Evolutionary conservation across 2,797 vertebrate genomes (phyloP).

Genomic region (Dendrocincla tyrannina): DNA sequence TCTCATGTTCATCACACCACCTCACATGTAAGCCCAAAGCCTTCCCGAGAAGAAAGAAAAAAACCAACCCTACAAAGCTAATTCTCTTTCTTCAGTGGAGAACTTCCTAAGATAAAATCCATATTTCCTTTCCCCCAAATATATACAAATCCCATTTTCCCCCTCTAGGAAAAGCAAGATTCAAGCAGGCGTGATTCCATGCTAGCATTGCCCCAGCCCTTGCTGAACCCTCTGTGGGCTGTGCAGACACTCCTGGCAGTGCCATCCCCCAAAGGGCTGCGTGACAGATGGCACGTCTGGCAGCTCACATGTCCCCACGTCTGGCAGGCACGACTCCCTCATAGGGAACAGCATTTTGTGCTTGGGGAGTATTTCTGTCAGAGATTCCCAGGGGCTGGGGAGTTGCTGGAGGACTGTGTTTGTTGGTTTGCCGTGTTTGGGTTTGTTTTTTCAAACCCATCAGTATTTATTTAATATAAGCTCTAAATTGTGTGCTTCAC

Average conservation of each 20-base stretch:
- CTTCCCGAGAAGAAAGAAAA: neutral
- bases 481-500: neutral
- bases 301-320: neutral
- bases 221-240: neutral
- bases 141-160: neutral
- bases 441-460: neutral
- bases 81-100: neutral
- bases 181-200: neutral
- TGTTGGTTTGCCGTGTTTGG: too few relatives aligned
- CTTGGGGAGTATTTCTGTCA: neutral
- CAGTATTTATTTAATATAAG: neutral
- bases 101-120: neutral
- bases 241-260: neutral
- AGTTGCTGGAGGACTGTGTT: neutral
- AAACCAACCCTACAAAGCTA: neutral
- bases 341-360: neutral
- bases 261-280: neutral
- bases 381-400: neutral
- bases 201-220: neutral
- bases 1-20: neutral
- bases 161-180: neutral
- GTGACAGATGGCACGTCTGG: neutral
- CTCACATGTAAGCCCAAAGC: neutral
- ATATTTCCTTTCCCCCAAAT: neutral
- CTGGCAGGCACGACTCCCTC: neutral